Base-by-base conservation (phyloP, 2,797 vertebrate species). In the Xenops minutus region DNA sequence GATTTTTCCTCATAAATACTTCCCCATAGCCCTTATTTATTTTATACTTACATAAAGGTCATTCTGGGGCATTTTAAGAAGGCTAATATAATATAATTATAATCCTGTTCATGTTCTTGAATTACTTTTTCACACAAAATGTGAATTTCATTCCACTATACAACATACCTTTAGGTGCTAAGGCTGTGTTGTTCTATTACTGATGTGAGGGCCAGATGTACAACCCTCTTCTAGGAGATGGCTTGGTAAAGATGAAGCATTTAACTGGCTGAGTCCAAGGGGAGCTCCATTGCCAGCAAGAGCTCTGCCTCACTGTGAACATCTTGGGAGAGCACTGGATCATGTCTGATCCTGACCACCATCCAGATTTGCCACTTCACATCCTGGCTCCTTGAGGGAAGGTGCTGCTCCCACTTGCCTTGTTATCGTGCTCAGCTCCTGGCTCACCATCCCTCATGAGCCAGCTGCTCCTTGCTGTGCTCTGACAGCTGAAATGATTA, bases 291-390 rank as follows among this genome's bases (percentile, higher is more conserved):
- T 54, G 51, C 52, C 5, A 8, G 14, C 20, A 48, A 51, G 55
- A 83, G 37, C 55, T 51, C 30, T 26, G 14, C 1, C 0, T 84
- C 0, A 0, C 55, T 46, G 27, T 55, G 55, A 22, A 24, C 5
- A 2, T 51, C 27, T 59, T 26, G 3, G 36, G 15, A 84, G 37
- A 72, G 22, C 22, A 7, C 13, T 24, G 67, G 16, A n/a, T 3
- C 1, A 10, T 54, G 26, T 52, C 62, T 51, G 41, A 54, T 54
- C 49, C 32, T 39, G 49, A 39, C 29, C 4, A 8, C 20, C 26
- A 34, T 13, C 26, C 4, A 6, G 16, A 64, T 89, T 83, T 71
- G 32, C 30, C 26, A 10, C 19, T 56, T 34, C 2, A 7, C 29
- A 44, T 16, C 61, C 34, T 86, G 64, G 9, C 19, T 83, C 23